Evolutionary conservation across 23 tunicate genomes (phyloP).

Genomic region (Ciona savignyi): DNA sequence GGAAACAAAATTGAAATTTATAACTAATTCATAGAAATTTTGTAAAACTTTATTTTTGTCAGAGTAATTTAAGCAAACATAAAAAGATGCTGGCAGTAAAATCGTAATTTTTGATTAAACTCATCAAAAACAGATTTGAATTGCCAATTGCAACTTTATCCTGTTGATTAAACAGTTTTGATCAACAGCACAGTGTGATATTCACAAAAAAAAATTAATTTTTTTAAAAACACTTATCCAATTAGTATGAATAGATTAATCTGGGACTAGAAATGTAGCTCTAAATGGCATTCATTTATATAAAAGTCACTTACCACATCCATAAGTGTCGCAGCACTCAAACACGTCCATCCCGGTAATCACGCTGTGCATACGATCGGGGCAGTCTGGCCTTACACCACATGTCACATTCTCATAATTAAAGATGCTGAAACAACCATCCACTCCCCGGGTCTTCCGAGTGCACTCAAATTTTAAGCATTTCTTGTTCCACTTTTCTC

Average conservation of each 20-base stretch:
- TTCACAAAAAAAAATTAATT: too few relatives aligned
- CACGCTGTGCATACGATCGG: constrained; percentile 25
- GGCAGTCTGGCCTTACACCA: constrained; percentile 16
- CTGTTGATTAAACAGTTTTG: too few relatives aligned
- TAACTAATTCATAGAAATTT: too few relatives aligned
- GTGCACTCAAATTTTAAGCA: constrained; percentile 31
- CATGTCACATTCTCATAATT: constrained; percentile 35
- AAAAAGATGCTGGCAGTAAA: too few relatives aligned
- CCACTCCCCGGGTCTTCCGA: constrained; percentile 12
- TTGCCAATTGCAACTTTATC: too few relatives aligned
- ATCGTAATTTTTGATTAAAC: too few relatives aligned
- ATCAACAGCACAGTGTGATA: too few relatives aligned
- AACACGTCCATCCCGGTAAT: constrained; percentile 29
- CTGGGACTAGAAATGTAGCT: not conserved
- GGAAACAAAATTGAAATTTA: too few relatives aligned
- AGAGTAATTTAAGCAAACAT: too few relatives aligned
- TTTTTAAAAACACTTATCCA: too few relatives aligned
- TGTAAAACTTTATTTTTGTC: too few relatives aligned
- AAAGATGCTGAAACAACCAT: constrained; percentile 26
- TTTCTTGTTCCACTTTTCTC: constrained; percentile 37
- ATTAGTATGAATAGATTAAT: not conserved
- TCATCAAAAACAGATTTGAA: too few relatives aligned
- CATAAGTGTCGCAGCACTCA: constrained; percentile 31
- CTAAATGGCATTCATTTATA: not conserved
- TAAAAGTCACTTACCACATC: constrained; percentile 32